Evolutionary conservation across 2,888 invertebrate genomes (phyloP), one percentile per base, ranked within the genome.

Genomic region (Strigamia crassipes): DNA sequence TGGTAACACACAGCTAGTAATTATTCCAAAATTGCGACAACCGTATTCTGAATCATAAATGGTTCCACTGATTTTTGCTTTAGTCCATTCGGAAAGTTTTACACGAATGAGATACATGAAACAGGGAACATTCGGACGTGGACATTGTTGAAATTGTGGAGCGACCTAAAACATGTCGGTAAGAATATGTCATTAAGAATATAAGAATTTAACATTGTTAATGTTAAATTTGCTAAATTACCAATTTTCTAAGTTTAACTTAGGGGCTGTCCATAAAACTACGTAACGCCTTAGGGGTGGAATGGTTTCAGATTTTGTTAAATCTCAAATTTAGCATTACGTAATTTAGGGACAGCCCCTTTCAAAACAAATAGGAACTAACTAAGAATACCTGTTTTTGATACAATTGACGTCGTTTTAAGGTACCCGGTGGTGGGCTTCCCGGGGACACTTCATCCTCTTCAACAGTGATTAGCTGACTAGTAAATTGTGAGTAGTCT

Each of bases 321-420:
- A n/a, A n/a, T n/a, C n/a, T n/a, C n/a, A n/a, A n/a, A n/a, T n/a
- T n/a, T n/a, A n/a, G n/a, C n/a, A n/a, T n/a, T n/a, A n/a, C n/a
- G n/a, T n/a, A n/a, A n/a, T n/a, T n/a, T n/a, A n/a, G n/a, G n/a
- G n/a, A n/a, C n/a, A n/a, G n/a, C n/a, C n/a, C n/a, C n/a, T n/a
- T n/a, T n/a, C n/a, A n/a, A n/a, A n/a, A n/a, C n/a, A n/a, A n/a
- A n/a, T n/a, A n/a, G n/a, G n/a, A n/a, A n/a, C n/a, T n/a, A n/a
- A n/a, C n/a, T n/a, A n/a, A n/a, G n/a, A n/a, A n/a, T 73, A 79
- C 79, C 23, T 79, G 15, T 21, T 79, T 79, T 23, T 6, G 12
- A 18, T 79, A 79, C 12, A 42, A 15, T 21, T 79, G 79, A 13
- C 79, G 38, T 6, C 79, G 79, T 79, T 79, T 79, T n/a, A 23